Evolutionary conservation across 2,888 invertebrate genomes (phyloP).

Genomic region (Crossocerus cetratus): DNA sequence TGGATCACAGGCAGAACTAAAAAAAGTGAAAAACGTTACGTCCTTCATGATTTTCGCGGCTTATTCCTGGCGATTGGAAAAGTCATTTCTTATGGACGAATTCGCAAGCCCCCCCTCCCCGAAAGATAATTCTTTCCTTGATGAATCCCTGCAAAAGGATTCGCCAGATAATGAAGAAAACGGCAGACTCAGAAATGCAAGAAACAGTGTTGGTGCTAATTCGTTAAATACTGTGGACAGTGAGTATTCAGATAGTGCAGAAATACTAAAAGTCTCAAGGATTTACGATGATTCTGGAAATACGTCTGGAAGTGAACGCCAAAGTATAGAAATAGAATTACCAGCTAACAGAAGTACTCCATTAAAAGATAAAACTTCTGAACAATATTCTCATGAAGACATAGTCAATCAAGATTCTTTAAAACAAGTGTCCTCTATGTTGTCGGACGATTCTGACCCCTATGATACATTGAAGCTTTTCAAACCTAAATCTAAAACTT

Average conservation of each 20-base stretch:
- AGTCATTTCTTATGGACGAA: constrained; percentile 92
- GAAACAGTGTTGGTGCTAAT: constrained; percentile 19
- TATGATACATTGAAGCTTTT: constrained; percentile 74
- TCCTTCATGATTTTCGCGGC: constrained; percentile 89
- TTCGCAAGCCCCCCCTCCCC: constrained; percentile 86
- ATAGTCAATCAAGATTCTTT: constrained; percentile 51
- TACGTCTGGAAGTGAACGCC: constrained; percentile 10
- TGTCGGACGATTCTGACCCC: constrained; percentile 64
- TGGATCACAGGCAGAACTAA: constrained; percentile 83
- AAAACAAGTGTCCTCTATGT: constrained; percentile 63
- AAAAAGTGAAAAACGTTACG: constrained; percentile 89
- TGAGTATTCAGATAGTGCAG: constrained; percentile 30
- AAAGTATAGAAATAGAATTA: constrained; percentile 34
- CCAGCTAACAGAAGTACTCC: constrained; percentile 40
- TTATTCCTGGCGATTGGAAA: constrained; percentile 95
- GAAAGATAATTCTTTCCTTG: constrained; percentile 78
- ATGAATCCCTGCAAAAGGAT: constrained; percentile 65
- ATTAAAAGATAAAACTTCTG: constrained; percentile 33
- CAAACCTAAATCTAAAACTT: constrained; percentile 58
- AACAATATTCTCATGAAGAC: constrained; percentile 33
- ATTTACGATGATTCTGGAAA: constrained; percentile 26
- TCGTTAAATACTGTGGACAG: constrained; percentile 68
- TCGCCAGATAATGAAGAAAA: constrained; percentile 31
- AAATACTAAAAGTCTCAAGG: constrained; percentile 30
- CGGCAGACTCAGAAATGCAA: constrained; percentile 58